phyloP scores from a whole-genome alignment of 1,140 invertebrate genomes.

The Dendrolimus punctatus region DNA sequence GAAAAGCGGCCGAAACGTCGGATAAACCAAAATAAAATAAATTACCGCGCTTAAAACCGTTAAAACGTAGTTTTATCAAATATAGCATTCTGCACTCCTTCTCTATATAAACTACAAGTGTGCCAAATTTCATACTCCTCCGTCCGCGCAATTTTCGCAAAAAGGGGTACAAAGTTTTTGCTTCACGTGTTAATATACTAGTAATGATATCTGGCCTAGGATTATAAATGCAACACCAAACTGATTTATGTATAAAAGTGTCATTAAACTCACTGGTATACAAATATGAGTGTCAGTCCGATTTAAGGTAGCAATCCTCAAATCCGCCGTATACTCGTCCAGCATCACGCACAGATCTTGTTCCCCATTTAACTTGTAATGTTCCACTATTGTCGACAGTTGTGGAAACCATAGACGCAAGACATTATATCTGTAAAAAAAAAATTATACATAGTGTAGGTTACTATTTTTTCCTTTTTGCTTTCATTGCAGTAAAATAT shows the following conservation, averaged over 20 bases:
- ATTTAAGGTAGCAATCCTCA: slow-evolving; percentile 13
- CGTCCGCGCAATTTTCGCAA: too few relatives aligned
- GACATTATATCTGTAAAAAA: slow-evolving; percentile 28
- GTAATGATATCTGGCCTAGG: neutral
- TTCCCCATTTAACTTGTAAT: slow-evolving; percentile 10
- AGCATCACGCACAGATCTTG: slow-evolving; percentile 30
- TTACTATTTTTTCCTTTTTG: neutral
- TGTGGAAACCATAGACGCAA: slow-evolving; percentile 40
- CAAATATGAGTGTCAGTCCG: slow-evolving; percentile 14
- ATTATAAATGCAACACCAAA: neutral
- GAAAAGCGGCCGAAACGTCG: too few relatives aligned
- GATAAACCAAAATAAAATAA: too few relatives aligned
- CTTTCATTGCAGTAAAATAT: neutral
- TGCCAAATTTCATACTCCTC: too few relatives aligned
- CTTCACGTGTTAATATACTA: neutral
- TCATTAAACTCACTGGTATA: slow-evolving; percentile 24
- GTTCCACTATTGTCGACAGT: slow-evolving; percentile 34
- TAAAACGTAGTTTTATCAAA: too few relatives aligned
- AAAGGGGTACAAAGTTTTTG: too few relatives aligned
- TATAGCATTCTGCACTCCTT: too few relatives aligned
- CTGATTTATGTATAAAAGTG: neutral
- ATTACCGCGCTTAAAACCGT: too few relatives aligned
- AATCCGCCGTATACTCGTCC: slow-evolving; percentile 26
- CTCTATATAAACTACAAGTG: too few relatives aligned
- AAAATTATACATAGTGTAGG: neutral